Evolutionary conservation across 2,888 invertebrate genomes (phyloP), one percentile per base, ranked within the genome.

Genomic region (Philereme vetulata): DNA sequence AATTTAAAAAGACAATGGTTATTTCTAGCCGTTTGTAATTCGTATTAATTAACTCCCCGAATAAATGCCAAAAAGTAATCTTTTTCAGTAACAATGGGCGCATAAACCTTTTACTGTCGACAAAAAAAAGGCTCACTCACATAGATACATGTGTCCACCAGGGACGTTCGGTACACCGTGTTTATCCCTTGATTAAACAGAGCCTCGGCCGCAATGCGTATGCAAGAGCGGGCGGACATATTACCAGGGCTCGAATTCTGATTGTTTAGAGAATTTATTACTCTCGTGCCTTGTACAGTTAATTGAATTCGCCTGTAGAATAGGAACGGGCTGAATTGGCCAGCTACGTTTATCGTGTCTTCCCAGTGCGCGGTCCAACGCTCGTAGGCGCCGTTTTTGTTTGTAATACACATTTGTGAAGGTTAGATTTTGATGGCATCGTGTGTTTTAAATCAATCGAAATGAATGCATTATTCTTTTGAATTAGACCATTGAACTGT

Each of bases 221-320:
- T 90, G 91, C 89, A 90, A 82, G 58, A 62, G 81, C 85, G 85
- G 82, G 86, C 89, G 86, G 85, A 90, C 90, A 89, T 90, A 90
- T 90, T 90, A 90, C 88, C 88, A 85, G 83, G 87, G 81, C 89
- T 90, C 91, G 90, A 90, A 90, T 91, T 90, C 90, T 91, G 91
- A 91, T 91, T 91, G 91, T 91, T 91, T 91, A 90, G 91, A 91
- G 89, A 90, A 92, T 92, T 92, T 92, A 92, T 92, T 90, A 88
- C 91, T 85, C 90, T 79, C 82, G 88, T 82, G 90, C 88, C 90
- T 87, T 91, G 91, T 91, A 90, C 89, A 85, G 90, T 91, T 91
- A 91, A 91, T 91, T 91, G 91, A 90, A 91, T 91, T 86, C 87
- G 90, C 86, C 87, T 87, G 88, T 86, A 88, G 90, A 87, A 89